Evolutionary conservation across 2,888 invertebrate genomes (phyloP).

Genomic region (Salticus scenicus): DNA sequence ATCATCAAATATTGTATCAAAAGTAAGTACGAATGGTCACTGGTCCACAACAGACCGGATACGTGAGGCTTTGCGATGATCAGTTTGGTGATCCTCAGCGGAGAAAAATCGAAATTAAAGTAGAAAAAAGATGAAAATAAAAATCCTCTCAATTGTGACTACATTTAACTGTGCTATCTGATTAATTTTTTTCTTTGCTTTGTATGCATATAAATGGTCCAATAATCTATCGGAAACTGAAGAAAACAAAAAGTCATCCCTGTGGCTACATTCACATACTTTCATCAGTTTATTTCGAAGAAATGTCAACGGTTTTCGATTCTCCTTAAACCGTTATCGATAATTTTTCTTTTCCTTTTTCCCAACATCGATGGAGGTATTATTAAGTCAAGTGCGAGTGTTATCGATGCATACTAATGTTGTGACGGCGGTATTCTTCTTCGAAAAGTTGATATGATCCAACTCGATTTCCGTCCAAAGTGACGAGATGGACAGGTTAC

Average conservation of each 20-base stretch:
- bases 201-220: too few relatives aligned
- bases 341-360: background rate
- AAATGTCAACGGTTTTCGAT: conserved; percentile 55
- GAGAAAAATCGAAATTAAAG: too few relatives aligned
- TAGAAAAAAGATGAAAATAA: too few relatives aligned
- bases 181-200: too few relatives aligned
- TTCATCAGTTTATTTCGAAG: conserved; percentile 17
- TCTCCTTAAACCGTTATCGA: conserved; percentile 59
- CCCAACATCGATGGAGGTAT: conserved; percentile 21
- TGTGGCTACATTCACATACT: background rate
- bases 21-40: too few relatives aligned
- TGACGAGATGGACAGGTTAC: background rate
- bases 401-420: background rate
- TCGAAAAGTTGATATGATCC: background rate
- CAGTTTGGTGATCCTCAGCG: too few relatives aligned
- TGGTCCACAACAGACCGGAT: too few relatives aligned
- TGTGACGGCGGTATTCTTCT: conserved; percentile 13
- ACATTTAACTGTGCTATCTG: too few relatives aligned
- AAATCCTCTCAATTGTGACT: too few relatives aligned
- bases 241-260: background rate
- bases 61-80: too few relatives aligned
- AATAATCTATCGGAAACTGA: background rate
- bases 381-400: background rate
- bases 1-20: too few relatives aligned
- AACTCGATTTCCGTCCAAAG: background rate